phyloP scores from a whole-genome alignment of 2,113 vertebrate species.

The Oxyruncus cristatus region DNA sequence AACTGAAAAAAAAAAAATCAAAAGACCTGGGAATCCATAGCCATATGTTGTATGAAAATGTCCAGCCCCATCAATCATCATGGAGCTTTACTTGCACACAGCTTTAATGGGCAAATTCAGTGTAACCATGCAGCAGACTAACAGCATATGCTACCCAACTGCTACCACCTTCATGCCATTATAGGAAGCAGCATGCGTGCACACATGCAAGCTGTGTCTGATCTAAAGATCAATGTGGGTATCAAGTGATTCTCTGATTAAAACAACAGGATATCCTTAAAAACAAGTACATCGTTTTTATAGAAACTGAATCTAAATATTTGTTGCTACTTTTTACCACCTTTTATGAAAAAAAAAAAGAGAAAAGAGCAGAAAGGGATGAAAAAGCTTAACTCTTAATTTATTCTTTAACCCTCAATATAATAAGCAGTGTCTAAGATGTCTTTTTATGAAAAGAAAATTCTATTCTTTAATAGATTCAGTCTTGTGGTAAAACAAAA shows the following conservation, averaged over 20 bases:
- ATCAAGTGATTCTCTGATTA: neutral
- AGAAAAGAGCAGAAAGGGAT: neutral
- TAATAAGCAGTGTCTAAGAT: neutral
- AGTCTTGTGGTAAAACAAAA: neutral
- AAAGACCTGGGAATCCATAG: constrained; percentile 20
- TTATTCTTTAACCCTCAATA: neutral
- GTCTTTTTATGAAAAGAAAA: neutral
- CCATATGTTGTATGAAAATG: constrained; percentile 19
- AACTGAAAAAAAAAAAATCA: neutral
- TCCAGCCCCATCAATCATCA: constrained; percentile 4
- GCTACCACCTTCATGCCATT: neutral
- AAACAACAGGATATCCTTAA: neutral
- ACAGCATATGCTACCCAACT: constrained; percentile 43
- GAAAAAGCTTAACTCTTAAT: neutral
- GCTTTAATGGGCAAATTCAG: constrained; percentile 38
- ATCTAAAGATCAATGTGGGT: neutral
- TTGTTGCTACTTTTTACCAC: neutral
- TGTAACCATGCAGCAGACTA: constrained; percentile 8
- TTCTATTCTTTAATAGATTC: neutral
- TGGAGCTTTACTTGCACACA: constrained; percentile 1
- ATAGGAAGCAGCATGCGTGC: neutral
- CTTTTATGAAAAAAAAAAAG: neutral
- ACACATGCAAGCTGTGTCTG: neutral
- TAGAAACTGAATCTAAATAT: neutral
- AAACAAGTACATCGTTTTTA: neutral